A percentile compares a stretch with the other conserved stretches of the same genome.
These are phyloP conservation scores for Myotis yumanensis DNA, from an alignment of 2,113 vertebrate genomes.

Conservation along the genomic window DNA sequence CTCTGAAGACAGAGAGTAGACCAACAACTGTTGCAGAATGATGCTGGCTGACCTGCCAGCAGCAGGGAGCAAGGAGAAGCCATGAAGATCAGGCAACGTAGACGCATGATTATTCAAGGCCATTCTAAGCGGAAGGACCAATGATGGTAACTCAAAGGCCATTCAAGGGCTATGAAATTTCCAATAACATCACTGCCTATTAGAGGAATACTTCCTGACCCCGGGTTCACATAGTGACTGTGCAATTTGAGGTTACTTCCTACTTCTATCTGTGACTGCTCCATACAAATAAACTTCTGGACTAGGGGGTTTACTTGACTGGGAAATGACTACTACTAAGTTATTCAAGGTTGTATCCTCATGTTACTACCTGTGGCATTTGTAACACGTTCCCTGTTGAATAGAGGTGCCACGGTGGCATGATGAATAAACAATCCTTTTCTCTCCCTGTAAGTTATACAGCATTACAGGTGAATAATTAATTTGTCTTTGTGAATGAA, in stretches of 20 bases:
- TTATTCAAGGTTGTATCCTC: not conserved
- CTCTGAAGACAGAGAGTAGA: not conserved
- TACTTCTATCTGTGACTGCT: not conserved
- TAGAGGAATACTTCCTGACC: not conserved
- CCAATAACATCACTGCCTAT: not conserved
- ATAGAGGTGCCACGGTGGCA: slow-evolving; percentile 39
- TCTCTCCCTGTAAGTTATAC: slow-evolving; percentile 47
- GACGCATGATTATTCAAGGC: not conserved
- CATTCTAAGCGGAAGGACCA: not conserved
- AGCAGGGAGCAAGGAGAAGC: not conserved
- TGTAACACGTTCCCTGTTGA: slow-evolving; percentile 1
- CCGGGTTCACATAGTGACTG: too few relatives aligned
- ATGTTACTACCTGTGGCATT: slow-evolving; percentile 37
- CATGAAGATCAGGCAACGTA: not conserved
- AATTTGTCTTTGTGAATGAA: slow-evolving; percentile 59
- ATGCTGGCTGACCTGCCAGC: not conserved
- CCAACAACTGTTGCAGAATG: not conserved
- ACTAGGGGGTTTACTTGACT: not conserved
- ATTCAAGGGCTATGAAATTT: not conserved
- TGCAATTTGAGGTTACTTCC: not conserved
- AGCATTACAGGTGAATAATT: slow-evolving; percentile 72
- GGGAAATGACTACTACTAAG: slow-evolving; percentile 1
- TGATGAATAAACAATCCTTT: slow-evolving; percentile 21
- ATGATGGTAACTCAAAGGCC: not conserved
- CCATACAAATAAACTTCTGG: not conserved